Conservation (phyloP, 2,113 vertebrate species). For the Aleadryas rufinucha region DNA sequence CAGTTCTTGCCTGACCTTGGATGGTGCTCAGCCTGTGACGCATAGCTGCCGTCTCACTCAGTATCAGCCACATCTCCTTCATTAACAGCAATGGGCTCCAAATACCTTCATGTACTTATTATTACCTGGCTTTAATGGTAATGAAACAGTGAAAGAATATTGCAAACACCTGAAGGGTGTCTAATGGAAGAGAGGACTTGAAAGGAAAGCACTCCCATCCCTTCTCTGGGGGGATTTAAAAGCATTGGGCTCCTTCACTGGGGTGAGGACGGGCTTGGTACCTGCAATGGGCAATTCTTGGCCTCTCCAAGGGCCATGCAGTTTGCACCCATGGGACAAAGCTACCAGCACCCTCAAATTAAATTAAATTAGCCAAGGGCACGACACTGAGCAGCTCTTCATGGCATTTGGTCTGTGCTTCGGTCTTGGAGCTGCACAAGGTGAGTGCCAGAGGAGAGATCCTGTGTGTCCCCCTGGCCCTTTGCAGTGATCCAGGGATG, state of each 20-base stretch:
- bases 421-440: accelerated
- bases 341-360: not conserved
- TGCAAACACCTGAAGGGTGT: constrained; percentile 74
- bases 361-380: not conserved
- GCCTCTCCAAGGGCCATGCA: not conserved
- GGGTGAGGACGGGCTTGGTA: not conserved
- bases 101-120: constrained; percentile 63
- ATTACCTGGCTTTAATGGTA: constrained; percentile 72
- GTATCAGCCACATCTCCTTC: constrained; percentile 70
- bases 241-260: not conserved
- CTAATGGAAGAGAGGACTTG: constrained; percentile 63
- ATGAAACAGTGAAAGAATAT: constrained; percentile 66
- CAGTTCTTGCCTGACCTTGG: constrained; percentile 58
- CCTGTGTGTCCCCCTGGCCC: accelerated
- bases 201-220: constrained; percentile 21
- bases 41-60: constrained; percentile 9
- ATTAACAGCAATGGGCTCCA: constrained; percentile 72
- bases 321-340: not conserved
- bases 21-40: constrained; percentile 20
- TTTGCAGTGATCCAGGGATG: not conserved
- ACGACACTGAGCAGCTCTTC: not conserved
- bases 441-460: not conserved
- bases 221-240: constrained; percentile 49
- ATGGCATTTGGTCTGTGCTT: not conserved
- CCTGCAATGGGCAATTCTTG: not conserved